phyloP scores from a whole-genome alignment of 2,888 invertebrate genomes.

The Heliconius ismenius region DNA sequence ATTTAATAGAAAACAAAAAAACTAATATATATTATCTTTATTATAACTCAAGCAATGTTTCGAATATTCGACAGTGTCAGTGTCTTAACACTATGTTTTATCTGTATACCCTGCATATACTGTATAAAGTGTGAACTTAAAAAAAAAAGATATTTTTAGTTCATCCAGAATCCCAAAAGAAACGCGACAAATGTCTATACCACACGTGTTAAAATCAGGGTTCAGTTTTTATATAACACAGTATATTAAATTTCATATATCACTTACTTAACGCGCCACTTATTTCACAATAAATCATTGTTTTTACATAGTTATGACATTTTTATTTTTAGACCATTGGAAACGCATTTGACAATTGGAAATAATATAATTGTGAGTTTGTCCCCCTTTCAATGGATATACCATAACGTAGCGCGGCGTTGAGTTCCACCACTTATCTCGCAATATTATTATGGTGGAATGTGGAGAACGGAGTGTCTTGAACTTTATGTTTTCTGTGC shows the following conservation, averaged over 20 bases:
- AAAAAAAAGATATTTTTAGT: background rate
- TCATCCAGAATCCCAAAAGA: background rate
- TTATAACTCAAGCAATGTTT: too few species aligned
- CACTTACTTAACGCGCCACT: slow-evolving; percentile 24
- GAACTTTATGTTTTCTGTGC: too few species aligned
- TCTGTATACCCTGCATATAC: background rate
- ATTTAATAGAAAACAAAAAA: too few species aligned
- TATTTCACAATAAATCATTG: slow-evolving; percentile 6
- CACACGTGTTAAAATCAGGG: slow-evolving; percentile 32
- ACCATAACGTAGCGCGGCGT: background rate
- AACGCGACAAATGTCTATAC: background rate
- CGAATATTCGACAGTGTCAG: too few species aligned
- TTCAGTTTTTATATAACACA: slow-evolving; percentile 25
- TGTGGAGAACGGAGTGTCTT: too few species aligned
- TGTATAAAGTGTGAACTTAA: background rate
- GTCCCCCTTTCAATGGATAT: too few species aligned
- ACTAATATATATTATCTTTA: too few species aligned
- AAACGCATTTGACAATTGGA: too few species aligned
- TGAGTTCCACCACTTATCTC: background rate
- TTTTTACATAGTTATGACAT: background rate
- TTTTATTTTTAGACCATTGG: too few species aligned
- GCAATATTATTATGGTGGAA: background rate
- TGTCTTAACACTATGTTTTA: background rate
- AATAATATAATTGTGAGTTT: too few species aligned
- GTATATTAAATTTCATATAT: slow-evolving; percentile 36